A percentile compares a stretch with the other conserved stretches of the same genome.
Evolutionary conservation across 2,888 invertebrate genomes (phyloP).

Genomic region (Acleris cristana): DNA sequence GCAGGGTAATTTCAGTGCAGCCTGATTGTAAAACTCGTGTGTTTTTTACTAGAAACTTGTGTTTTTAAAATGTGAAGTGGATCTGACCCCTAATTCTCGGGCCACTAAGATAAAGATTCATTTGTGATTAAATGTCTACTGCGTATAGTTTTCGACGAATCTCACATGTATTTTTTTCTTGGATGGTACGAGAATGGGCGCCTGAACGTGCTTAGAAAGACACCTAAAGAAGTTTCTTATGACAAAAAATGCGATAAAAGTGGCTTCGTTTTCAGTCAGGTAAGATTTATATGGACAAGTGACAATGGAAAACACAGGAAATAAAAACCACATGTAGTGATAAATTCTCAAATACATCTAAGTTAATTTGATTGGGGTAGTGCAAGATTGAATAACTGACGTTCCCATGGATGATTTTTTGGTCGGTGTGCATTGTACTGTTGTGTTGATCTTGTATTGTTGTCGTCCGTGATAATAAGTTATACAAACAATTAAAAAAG

Average conservation of each 20-base stretch:
- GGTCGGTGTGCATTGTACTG: not conserved
- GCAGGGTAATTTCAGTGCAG: conserved; percentile 22
- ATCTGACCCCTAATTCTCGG: not conserved
- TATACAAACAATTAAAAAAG: not conserved
- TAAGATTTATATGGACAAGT: conserved; percentile 12
- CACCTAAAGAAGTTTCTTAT: not conserved
- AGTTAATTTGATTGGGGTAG: conserved; percentile 18
- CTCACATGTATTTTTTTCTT: too few species aligned
- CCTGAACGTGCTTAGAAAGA: too few species aligned
- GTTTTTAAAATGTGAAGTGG: not conserved
- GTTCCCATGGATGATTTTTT: not conserved
- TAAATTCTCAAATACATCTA: conserved; percentile 8
- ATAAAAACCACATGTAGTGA: conserved; percentile 15
- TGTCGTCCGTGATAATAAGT: conserved; percentile 2
- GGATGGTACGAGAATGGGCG: too few species aligned
- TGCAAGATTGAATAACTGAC: conserved; percentile 21
- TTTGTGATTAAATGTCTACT: too few species aligned
- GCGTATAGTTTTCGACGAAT: too few species aligned
- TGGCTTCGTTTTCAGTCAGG: conserved; percentile 18
- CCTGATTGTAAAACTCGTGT: conserved; percentile 22
- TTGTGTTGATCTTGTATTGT: conserved; percentile 12
- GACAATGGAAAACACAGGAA: conserved; percentile 27
- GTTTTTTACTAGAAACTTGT: not conserved
- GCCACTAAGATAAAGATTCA: too few species aligned
- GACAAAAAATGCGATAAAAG: not conserved